A percentile compares a stretch with the other conserved stretches of the same genome.
Evolutionary conservation across 2,888 invertebrate genomes (phyloP).

Genomic region (Andrena flavipes): DNA sequence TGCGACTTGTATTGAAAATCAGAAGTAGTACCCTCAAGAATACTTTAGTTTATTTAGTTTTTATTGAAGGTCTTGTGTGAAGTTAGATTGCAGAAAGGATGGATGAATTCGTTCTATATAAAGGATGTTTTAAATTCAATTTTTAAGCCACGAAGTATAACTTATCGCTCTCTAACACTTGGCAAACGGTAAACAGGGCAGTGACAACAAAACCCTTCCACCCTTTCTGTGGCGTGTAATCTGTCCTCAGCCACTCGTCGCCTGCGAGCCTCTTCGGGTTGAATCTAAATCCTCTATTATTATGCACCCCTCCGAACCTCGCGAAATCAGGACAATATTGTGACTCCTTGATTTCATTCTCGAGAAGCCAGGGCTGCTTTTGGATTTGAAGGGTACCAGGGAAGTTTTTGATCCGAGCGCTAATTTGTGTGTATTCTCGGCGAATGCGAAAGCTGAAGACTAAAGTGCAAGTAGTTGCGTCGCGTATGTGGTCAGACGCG

Average conservation of each 20-base stretch:
- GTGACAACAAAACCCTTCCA: slow-evolving; percentile 77
- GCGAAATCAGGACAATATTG: slow-evolving; percentile 80
- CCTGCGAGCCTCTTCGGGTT: slow-evolving; percentile 74
- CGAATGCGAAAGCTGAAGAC: background rate
- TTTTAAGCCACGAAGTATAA: slow-evolving; percentile 14
- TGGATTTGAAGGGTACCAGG: background rate
- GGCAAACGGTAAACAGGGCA: slow-evolving; percentile 73
- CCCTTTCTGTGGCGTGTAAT: slow-evolving; percentile 82
- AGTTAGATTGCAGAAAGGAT: background rate
- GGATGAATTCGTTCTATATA: background rate
- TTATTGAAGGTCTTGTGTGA: background rate
- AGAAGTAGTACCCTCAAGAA: too few relatives aligned
- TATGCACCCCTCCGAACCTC: slow-evolving; percentile 80
- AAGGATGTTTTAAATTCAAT: slow-evolving; percentile 29
- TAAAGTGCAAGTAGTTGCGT: slow-evolving; percentile 10
- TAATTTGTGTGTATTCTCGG: slow-evolving; percentile 18
- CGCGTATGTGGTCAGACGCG: slow-evolving; percentile 26
- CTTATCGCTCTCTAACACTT: slow-evolving; percentile 80
- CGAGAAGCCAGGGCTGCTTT: slow-evolving; percentile 43
- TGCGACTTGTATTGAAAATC: too few relatives aligned
- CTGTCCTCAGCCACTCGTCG: slow-evolving; percentile 81
- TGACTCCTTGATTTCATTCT: slow-evolving; percentile 66
- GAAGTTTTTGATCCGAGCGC: background rate
- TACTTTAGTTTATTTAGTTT: background rate
- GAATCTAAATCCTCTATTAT: slow-evolving; percentile 83